Evolutionary conservation across 2,113 vertebrate genomes (phyloP).

Genomic region (Pavo muticus): DNA sequence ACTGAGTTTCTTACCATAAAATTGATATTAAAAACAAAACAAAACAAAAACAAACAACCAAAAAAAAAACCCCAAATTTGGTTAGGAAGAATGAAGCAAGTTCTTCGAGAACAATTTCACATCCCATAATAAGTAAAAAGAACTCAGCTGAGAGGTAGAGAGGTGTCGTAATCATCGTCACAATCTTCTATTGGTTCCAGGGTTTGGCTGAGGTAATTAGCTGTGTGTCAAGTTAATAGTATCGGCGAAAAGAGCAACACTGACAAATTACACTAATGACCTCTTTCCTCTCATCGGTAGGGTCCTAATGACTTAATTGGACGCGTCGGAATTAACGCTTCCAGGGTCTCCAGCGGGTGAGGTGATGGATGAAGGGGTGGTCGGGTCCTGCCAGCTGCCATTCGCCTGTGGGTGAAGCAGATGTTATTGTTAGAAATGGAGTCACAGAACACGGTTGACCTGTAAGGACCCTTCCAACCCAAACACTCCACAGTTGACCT

Average conservation of each 20-base stretch:
- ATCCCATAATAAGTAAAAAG: conserved; percentile 25
- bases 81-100: conserved; percentile 30
- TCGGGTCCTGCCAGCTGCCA: conserved; percentile 86
- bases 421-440: neutral
- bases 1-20: neutral
- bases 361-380: conserved; percentile 81
- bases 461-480: too few species aligned
- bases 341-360: conserved; percentile 81
- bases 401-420: conserved; percentile 77
- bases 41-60: too few species aligned
- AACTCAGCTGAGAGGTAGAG: conserved; percentile 75
- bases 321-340: conserved; percentile 86
- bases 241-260: conserved; percentile 35
- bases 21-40: neutral
- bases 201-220: conserved; percentile 67
- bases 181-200: conserved; percentile 73
- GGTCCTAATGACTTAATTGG: conserved; percentile 76
- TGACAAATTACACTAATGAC: conserved; percentile 42
- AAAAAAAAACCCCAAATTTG: neutral
- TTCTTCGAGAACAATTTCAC: neutral
- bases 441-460: too few species aligned
- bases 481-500: too few species aligned
- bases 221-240: conserved; percentile 18
- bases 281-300: conserved; percentile 62
- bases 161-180: conserved; percentile 50